Conservation (phyloP, 1,140 invertebrate species). For the Sycophaga agraensis region DNA sequence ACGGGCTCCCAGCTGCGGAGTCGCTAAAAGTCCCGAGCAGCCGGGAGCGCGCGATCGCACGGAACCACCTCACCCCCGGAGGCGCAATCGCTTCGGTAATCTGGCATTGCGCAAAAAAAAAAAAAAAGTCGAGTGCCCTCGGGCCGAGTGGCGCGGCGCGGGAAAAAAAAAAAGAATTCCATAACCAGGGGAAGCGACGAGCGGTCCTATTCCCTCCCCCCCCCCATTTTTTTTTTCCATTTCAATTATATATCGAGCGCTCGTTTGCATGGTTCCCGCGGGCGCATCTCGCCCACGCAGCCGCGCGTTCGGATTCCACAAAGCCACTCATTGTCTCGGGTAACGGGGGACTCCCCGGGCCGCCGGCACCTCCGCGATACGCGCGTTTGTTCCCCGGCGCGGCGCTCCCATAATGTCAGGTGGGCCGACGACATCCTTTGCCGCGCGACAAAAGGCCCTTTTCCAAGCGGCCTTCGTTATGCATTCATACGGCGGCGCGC, state of each 20-base stretch:
- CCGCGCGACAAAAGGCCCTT: not conserved
- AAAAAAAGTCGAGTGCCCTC: no score
- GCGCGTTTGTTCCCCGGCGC: not conserved
- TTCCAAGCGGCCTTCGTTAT: not conserved
- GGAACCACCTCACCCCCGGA: no score
- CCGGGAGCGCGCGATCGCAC: no score
- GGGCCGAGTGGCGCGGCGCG: no score
- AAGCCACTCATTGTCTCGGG: conserved; percentile 20
- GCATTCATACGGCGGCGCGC: no score
- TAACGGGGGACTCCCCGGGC: not conserved
- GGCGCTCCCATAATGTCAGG: not conserved
- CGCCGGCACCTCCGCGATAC: not conserved
- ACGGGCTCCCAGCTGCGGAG: no score
- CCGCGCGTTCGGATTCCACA: not conserved
- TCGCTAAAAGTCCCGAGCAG: no score
- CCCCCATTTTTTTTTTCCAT: not conserved
- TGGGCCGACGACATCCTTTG: not conserved
- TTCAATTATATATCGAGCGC: not conserved
- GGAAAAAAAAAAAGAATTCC: no score
- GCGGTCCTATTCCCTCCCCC: not conserved
- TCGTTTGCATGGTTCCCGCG: conserved; percentile 4
- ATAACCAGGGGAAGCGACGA: no score
- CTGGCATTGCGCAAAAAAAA: no score
- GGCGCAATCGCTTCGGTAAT: no score
- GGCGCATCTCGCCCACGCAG: not conserved